Evolutionary conservation across 1,140 invertebrate species (phyloP), one percentile per base, ranked within the genome.

Genomic region (Drosophila parabipectinata): DNA sequence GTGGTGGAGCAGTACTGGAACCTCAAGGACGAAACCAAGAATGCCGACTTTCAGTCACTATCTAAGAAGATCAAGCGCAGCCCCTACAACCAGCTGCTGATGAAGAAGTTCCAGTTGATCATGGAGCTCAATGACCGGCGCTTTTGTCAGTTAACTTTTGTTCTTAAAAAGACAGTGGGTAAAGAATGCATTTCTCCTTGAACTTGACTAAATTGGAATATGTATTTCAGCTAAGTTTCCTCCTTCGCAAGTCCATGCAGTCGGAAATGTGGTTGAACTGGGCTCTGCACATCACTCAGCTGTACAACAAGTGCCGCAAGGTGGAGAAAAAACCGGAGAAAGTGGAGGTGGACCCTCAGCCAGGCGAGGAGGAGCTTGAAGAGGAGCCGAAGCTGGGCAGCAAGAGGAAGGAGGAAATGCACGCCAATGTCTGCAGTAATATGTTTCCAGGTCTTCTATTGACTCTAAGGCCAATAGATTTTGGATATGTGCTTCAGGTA

Each of bases 401-500:
- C 39, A 90, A 85, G 45, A 61, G 75, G 14, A 88, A 91, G 57
- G 80, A 81, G 64, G 74, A 89, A 58, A 82, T 80, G 61, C 85
- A 81, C 47, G 82, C 87, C 37, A 90, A 92, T 72, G 89, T 93
- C 12, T 93, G 92, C 64, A 93, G 92, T 51, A 95, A 94, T 59
- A 94, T 94, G 63, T 94, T 93, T 74, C 93, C 94, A 3, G 92
- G 92, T 21, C 91, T 94, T 56, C 68, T 94, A 12, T 92, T 94
- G 77, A 92, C 93, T 0, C 71, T 93, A 14, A 93, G 93, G 60
- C 92, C 93, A 53, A 92, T 95, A 7, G 94, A 94, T 24, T 92
- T 94, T 37, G 92, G 92, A 0, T 91, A 92, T 60, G 91, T 94
- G 47, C 68, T 93, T 18, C 93, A 94, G 92, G 92, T 94, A 32